These are phyloP conservation scores for Tupiocoris notatus DNA, from an alignment of 2,888 invertebrate genomes.

Conservation along the genomic window DNA sequence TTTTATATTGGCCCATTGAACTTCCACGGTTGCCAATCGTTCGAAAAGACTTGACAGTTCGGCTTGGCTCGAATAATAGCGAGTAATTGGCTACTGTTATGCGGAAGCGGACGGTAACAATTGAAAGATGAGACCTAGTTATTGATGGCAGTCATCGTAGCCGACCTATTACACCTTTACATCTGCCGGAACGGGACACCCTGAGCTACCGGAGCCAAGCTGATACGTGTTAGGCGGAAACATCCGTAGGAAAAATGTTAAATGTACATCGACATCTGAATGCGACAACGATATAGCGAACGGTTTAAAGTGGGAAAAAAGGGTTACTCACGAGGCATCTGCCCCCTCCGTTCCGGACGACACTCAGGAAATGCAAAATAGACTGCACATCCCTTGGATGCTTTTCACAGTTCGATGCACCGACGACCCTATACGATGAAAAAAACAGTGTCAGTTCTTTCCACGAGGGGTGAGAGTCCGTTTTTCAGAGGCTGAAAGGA, in stretches of 20 bases:
- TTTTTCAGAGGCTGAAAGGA: background rate
- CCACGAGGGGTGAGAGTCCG: conserved; percentile 41
- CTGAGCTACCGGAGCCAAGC: background rate
- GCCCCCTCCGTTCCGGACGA: background rate
- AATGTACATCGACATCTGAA: conserved; percentile 32
- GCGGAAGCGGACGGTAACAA: conserved; percentile 10
- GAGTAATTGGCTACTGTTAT: conserved; percentile 44
- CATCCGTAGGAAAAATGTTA: conserved; percentile 50
- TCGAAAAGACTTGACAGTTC: background rate
- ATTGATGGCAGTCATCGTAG: conserved; percentile 40
- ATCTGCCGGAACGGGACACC: background rate
- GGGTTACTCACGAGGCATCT: background rate
- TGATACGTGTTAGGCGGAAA: conserved; percentile 8
- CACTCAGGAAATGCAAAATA: conserved; percentile 49
- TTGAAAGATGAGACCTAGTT: conserved; percentile 41
- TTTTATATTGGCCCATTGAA: background rate
- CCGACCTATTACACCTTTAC: background rate
- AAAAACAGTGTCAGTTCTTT: conserved; percentile 46
- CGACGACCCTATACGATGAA: conserved; percentile 35
- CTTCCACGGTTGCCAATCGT: background rate
- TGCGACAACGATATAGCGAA: background rate
- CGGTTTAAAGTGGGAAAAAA: conserved; percentile 10
- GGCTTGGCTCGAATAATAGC: conserved; percentile 40
- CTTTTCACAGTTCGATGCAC: conserved; percentile 46
- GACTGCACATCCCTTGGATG: conserved; percentile 47